phyloP scores from a whole-genome alignment of 2,113 vertebrate species.

The Phylloscopus trochiloides region DNA sequence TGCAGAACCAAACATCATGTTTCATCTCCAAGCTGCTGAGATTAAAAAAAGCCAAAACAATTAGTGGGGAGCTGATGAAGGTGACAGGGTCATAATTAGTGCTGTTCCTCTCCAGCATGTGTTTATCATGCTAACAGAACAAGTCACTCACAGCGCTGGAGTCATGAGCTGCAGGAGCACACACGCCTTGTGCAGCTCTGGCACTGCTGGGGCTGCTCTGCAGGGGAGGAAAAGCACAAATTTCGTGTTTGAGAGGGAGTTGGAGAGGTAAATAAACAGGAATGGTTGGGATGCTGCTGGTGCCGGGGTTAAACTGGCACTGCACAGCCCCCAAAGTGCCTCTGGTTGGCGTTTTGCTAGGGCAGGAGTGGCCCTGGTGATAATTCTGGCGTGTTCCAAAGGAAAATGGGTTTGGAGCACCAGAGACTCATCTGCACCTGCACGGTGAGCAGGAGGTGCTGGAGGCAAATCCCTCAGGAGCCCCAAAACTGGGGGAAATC shows the following conservation, averaged over 20 bases:
- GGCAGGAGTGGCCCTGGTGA: background rate
- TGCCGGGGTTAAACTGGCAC: background rate
- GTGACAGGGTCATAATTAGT: conserved; percentile 78
- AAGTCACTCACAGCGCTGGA: conserved; percentile 60
- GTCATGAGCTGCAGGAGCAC: conserved; percentile 45
- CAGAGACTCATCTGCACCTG: background rate
- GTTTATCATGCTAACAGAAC: conserved; percentile 48
- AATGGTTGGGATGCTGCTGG: background rate
- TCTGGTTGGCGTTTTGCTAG: background rate
- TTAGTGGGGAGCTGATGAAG: conserved; percentile 73
- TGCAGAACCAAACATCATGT: conserved; percentile 59
- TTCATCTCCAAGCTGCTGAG: conserved; percentile 60
- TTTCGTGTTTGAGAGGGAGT: fast-evolving
- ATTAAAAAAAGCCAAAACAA: conserved; percentile 63
- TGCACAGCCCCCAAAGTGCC: fast-evolving
- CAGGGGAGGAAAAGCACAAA: background rate
- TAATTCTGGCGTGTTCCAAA: background rate
- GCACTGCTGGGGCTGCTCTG: background rate
- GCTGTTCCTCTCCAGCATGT: conserved; percentile 64
- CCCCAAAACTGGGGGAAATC: background rate
- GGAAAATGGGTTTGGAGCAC: background rate
- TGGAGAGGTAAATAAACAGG: background rate
- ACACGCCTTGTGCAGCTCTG: background rate
- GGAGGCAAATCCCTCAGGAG: background rate
- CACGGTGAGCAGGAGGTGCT: background rate